Evolutionary conservation across 2,888 invertebrate genomes (phyloP), one percentile per base, ranked within the genome.

Genomic region (Neoaliturus tenellus): DNA sequence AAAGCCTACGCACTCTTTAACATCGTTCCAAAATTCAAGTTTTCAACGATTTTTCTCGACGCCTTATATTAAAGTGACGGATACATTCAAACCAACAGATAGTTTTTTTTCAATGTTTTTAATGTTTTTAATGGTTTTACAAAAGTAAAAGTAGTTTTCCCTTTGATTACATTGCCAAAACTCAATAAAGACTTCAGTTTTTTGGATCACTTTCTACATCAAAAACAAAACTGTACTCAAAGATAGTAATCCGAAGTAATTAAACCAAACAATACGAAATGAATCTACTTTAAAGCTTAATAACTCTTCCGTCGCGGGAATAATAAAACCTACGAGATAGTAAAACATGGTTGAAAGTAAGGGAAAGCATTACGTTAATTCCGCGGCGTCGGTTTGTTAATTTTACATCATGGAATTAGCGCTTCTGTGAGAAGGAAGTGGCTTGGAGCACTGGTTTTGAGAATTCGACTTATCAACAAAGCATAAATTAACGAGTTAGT

Each of bases 401-500:
- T 62, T 62, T 62, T 62, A 62, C 62, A 62, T 62, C 62, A 62
- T 31, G 62, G 28, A 62, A 62, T 62, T 62, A 62, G 28, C 62
- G 62, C 17, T 62, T 62, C 62, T 62, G 28, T 31, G 62, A n/a
- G n/a, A n/a, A n/a, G n/a, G 28, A 28, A 62, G 62, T 17, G 28
- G 62, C 31, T 62, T 62, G n/a, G n/a, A n/a, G n/a, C n/a, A 25
- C 28, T 62, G 28, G 23, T 62, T 62, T 62, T 31, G 31, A 55
- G 62, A 17, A 62, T 55, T 20, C 5, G 3, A 17, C 25, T 55
- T 55, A 55, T 55, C 23, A 23, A 6, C 23, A 55, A 4, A 55
- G 55, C 25, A 14, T 2, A 31, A 14, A 55, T 23, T 55, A 23
- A 20, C 23, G 23, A 25, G 25, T 55, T 55, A 55, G 23, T 55